Evolutionary conservation across 2,113 vertebrate species (phyloP).

Genomic region (Oreochromis tanganicae): DNA sequence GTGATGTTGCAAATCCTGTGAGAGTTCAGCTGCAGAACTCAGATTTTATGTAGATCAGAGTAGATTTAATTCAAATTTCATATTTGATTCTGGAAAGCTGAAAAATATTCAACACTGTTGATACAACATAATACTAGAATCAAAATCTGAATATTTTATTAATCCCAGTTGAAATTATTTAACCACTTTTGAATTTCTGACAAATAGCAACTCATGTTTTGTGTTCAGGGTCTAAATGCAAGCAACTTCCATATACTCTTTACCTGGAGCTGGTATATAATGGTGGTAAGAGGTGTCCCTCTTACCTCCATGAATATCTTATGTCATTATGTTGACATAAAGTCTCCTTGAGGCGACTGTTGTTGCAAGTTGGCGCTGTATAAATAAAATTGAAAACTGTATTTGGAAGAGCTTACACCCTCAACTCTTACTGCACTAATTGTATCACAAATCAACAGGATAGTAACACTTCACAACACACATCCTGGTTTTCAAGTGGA

Average conservation of each 20-base stretch:
- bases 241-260: not conserved
- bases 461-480: not conserved
- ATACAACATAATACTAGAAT: not conserved
- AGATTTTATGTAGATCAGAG: not conserved
- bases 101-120: not conserved
- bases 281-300: not conserved
- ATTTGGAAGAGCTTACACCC: not conserved
- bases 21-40: not conserved
- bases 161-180: not conserved
- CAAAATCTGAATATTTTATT: not conserved
- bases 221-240: not conserved
- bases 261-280: not conserved
- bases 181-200: not conserved
- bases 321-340: not conserved
- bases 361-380: not conserved
- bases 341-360: not conserved
- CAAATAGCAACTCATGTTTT: not conserved
- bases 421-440: not conserved
- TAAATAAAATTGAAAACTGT: not conserved
- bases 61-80: not conserved
- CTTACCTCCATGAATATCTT: too few species aligned
- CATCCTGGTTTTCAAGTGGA: not conserved
- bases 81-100: not conserved
- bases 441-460: not conserved
- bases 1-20: not conserved